Conservation (phyloP, 1,140 invertebrate species). For the Tetramorium parvispinum region DNA sequence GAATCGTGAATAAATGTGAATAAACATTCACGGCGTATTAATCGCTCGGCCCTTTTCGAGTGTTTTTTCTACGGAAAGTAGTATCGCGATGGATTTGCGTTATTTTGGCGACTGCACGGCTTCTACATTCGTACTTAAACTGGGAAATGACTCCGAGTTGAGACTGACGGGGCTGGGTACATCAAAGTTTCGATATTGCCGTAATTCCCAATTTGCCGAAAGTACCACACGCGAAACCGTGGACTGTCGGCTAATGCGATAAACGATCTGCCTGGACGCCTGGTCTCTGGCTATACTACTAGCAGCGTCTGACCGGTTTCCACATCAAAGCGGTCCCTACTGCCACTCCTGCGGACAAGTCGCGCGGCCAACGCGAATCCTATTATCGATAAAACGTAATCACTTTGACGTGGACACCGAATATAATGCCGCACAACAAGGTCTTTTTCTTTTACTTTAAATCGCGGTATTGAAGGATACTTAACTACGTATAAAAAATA, state of each 20-base stretch:
- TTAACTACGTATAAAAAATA: background rate
- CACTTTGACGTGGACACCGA: conserved; percentile 17
- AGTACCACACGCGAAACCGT: conserved; percentile 29
- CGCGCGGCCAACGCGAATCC: conserved; percentile 29
- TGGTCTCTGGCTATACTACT: conserved; percentile 57
- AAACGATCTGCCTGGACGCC: conserved; percentile 47
- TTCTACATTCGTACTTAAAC: conserved; percentile 21
- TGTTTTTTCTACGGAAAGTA: background rate
- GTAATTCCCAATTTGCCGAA: conserved; percentile 57
- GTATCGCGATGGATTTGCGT: background rate
- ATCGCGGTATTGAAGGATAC: background rate
- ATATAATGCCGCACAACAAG: background rate
- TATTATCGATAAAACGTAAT: conserved; percentile 54
- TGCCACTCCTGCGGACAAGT: conserved; percentile 9
- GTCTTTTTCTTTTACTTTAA: background rate
- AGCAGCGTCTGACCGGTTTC: conserved; percentile 43
- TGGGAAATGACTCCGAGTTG: conserved; percentile 3
- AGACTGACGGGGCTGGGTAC: background rate
- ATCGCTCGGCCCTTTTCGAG: background rate
- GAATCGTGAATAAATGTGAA: background rate
- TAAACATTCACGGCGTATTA: background rate
- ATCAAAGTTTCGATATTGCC: conserved; percentile 56
- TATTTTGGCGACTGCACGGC: background rate
- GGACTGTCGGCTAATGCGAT: conserved; percentile 47
- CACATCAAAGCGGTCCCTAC: conserved; percentile 40